A percentile compares a stretch with the other conserved stretches of the same genome.
These are phyloP conservation scores for Echinometra lucunter DNA, from an alignment of 53 echinoderm and acorn worm genomes.

Conservation along the genomic window DNA sequence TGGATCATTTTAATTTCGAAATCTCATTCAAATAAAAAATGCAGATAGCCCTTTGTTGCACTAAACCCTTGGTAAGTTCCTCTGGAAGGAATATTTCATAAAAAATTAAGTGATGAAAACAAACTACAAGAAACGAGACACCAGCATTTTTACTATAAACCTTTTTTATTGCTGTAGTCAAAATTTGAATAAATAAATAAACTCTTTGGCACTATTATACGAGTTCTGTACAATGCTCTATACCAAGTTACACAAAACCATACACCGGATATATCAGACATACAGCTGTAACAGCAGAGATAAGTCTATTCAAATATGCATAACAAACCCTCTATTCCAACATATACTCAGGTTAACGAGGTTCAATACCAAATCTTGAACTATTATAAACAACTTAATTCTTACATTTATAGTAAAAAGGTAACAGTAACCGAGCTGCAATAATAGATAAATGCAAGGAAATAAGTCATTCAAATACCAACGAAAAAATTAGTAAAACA, in stretches of 20 bases:
- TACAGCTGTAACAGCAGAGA: not conserved
- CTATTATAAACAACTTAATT: too few species aligned
- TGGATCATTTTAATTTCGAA: too few species aligned
- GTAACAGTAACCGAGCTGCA: not conserved
- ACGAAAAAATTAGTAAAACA: not conserved
- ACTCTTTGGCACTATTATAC: constrained; percentile 58
- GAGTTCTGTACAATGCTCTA: constrained; percentile 45
- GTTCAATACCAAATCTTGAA: too few species aligned
- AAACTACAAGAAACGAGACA: not conserved
- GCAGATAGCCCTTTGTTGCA: too few species aligned
- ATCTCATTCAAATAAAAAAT: too few species aligned
- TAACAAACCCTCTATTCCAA: not conserved
- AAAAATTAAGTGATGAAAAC: not conserved
- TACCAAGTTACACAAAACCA: not conserved
- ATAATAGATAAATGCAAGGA: not conserved
- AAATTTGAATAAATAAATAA: constrained; percentile 57
- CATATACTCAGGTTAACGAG: not conserved
- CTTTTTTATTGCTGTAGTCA: constrained; percentile 60
- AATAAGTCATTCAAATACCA: not conserved
- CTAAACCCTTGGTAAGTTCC: too few species aligned
- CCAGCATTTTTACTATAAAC: constrained; percentile 40
- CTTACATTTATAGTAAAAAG: not conserved
- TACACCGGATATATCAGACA: not conserved
- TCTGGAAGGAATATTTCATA: not conserved
- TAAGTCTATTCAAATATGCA: not conserved